Base-by-base conservation (phyloP, 2,888 invertebrate species). In the Drosophila bunnanda region DNA sequence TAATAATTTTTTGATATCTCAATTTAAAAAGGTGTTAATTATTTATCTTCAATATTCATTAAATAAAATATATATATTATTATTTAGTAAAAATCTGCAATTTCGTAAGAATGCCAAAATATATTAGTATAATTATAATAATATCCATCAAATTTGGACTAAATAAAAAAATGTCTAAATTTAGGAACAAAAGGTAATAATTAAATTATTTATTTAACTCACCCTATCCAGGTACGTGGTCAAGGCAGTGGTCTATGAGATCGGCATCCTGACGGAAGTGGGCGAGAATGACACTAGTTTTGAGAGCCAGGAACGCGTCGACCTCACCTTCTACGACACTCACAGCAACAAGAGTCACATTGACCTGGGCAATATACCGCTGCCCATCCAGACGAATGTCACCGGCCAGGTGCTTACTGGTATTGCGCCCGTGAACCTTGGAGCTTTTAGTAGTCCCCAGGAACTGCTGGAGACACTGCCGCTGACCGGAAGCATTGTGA, bases 231-330 rank as follows among this genome's bases (percentile, higher is more conserved):
- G 94, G 73, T 94, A 94, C 74, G 93, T 94, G 15, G 93, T 94
- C 62, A 93, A 93, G 80, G 94, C 94, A 0, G 92, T 94, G 7
- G 93, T 94, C 39, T 94, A 94, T 77, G 94, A 94, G 91, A 93
- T 94, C 77, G 94, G 94, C 62, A 93, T 94, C 75, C 90, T 94
- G 34, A 94, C 94, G 5, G 94, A 94, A 70, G 93, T 93, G 36
- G 93, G 92, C 69, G 93, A 93, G 44, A 93, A 93, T 22, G 92
- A 91, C 12, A 92, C 92, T 15, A 90, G 90, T 36, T 91, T 92
- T 59, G 92, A 91, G 72, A 91, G 94, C 8, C 93, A 93, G 64
- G 94, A 94, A 82, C 93, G 93, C 67, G 93, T 94, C 1, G 93
- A 94, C 79, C 81, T 94, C 39, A 93, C 94, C 25, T 94, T 94